A percentile compares a stretch with the other conserved stretches of the same genome.
Conservation (phyloP, 1,140 invertebrate genomes). For the Neodiprion virginianus region DNA sequence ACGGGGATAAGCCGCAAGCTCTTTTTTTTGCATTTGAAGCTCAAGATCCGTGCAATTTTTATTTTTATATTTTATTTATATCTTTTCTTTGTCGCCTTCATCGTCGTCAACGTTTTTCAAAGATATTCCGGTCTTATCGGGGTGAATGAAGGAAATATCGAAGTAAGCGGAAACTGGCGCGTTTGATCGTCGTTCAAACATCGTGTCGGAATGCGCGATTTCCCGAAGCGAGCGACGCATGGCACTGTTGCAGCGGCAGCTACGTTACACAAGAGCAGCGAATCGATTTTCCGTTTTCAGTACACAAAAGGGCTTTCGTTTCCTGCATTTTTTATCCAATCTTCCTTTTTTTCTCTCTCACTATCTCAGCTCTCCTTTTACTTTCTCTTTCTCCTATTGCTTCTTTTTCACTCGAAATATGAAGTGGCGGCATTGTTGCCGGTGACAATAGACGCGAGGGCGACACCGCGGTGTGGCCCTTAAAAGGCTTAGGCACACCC, state of each 20-base stretch:
- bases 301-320: not conserved
- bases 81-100: too few species aligned
- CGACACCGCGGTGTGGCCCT: not conserved
- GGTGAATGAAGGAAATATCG: too few species aligned
- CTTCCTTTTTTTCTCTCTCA: not conserved
- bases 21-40: too few species aligned
- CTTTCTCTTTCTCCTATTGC: not conserved
- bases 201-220: too few species aligned
- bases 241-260: not conserved
- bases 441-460: conserved; percentile 4
- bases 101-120: too few species aligned
- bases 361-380: not conserved
- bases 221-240: not conserved
- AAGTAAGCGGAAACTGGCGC: too few species aligned
- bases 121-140: too few species aligned
- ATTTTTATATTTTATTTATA: too few species aligned
- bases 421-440: conserved; percentile 12
- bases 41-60: too few species aligned
- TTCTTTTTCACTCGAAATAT: conserved; percentile 14
- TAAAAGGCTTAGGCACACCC: conserved; percentile 5
- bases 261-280: not conserved
- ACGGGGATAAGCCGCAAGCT: too few species aligned
- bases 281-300: conserved; percentile 12
- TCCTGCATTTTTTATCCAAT: conserved; percentile 5
- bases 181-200: too few species aligned